phyloP scores from a whole-genome alignment of 2,797 vertebrate species.

The Channallabes apus region DNA sequence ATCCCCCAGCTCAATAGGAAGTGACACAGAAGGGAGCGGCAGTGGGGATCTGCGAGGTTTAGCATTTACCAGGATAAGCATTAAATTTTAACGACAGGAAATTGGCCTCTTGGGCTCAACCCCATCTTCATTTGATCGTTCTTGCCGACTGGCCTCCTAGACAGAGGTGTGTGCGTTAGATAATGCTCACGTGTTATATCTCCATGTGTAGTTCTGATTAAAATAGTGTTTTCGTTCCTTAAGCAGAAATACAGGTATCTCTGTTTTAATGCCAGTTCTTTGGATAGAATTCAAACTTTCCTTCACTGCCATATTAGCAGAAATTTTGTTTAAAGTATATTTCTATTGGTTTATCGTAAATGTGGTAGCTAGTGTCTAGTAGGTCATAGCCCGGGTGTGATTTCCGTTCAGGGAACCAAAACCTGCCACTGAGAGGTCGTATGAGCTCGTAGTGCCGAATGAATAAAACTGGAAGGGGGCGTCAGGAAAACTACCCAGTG shows the following conservation, averaged over 20 bases:
- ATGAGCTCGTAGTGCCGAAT: too few relatives aligned
- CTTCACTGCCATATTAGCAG: not conserved
- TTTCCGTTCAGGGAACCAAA: too few relatives aligned
- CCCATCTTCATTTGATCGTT: constrained; percentile 55
- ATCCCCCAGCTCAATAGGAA: constrained; percentile 53
- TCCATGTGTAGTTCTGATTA: not conserved
- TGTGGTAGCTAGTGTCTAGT: too few relatives aligned
- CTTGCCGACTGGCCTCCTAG: constrained; percentile 40
- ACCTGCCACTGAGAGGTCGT: too few relatives aligned
- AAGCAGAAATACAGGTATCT: not conserved
- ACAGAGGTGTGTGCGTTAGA: constrained; percentile 27
- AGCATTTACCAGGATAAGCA: constrained; percentile 61
- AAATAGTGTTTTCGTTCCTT: not conserved
- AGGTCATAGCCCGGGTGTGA: too few relatives aligned
- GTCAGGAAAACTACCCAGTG: too few relatives aligned
- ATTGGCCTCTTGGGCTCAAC: constrained; percentile 57
- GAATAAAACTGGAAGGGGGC: too few relatives aligned
- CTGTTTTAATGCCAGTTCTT: not conserved
- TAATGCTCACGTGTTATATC: not conserved
- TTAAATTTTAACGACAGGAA: constrained; percentile 63
- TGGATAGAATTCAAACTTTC: not conserved
- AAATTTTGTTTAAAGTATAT: not conserved
- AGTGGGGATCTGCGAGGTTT: constrained; percentile 49
- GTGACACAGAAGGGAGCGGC: constrained; percentile 51
- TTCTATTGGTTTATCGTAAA: not conserved